Evolutionary conservation across 2,797 vertebrate genomes (phyloP).

Genomic region (Artibeus jamaicensis): DNA sequence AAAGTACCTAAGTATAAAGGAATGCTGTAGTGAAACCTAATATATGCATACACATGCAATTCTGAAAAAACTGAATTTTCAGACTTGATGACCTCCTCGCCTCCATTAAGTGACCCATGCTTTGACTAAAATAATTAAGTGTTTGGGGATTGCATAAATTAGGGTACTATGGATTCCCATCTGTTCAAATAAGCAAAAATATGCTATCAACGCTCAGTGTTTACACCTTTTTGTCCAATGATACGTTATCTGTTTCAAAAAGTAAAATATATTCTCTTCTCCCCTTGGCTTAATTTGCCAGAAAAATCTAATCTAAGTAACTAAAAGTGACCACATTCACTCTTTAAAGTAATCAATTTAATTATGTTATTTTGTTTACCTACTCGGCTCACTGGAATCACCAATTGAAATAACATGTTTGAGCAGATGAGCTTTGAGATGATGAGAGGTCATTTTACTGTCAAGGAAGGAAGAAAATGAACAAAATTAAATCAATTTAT

Average conservation of each 20-base stretch:
- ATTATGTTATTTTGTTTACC: background rate
- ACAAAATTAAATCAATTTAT: background rate
- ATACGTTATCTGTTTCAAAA: background rate
- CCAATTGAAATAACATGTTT: background rate
- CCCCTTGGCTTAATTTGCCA: background rate
- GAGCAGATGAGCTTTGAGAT: background rate
- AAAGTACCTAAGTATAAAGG: background rate
- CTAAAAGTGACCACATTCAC: background rate
- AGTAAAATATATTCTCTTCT: background rate
- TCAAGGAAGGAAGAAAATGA: background rate
- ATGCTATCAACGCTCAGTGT: background rate
- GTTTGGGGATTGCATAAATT: background rate
- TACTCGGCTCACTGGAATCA: background rate
- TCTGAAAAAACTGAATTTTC: background rate
- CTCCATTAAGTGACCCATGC: background rate
- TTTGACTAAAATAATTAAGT: background rate
- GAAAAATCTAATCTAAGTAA: background rate
- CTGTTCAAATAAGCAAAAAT: background rate
- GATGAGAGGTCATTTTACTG: background rate
- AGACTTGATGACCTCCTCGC: background rate
- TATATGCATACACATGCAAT: background rate
- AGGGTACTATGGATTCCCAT: background rate
- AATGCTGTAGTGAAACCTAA: background rate
- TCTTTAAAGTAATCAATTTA: background rate
- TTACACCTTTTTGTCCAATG: background rate